Evolutionary conservation across 2,113 vertebrate species (phyloP).

Genomic region (Oryctolagus cuniculus): DNA sequence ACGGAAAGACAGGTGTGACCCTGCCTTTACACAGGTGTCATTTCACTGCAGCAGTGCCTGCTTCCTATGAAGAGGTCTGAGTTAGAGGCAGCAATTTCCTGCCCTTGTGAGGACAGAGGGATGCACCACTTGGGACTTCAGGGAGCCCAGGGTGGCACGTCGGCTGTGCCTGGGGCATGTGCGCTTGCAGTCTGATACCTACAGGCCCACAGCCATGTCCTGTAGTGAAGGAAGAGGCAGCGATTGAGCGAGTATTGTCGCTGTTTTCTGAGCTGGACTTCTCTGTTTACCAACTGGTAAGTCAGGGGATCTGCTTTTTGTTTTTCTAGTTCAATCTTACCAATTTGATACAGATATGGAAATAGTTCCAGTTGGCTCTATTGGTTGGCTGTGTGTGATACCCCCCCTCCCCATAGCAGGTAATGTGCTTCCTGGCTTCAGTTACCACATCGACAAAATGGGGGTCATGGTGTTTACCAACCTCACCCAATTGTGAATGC

Average conservation of each 20-base stretch:
- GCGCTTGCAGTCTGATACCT: not conserved
- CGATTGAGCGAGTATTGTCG: too few relatives aligned
- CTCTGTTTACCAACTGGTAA: not conserved
- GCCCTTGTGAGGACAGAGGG: fast-evolving
- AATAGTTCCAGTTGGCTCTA: fast-evolving
- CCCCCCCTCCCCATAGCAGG: not conserved
- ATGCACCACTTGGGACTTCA: fast-evolving
- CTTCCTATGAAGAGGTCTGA: fast-evolving
- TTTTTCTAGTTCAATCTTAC: not conserved
- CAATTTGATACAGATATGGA: not conserved
- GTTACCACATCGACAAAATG: not conserved
- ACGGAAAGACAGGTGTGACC: not conserved
- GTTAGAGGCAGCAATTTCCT: not conserved
- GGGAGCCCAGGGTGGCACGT: fast-evolving
- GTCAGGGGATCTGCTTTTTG: not conserved
- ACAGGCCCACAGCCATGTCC: not conserved
- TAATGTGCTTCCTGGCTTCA: not conserved
- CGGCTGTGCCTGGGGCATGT: fast-evolving
- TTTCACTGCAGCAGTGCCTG: not conserved
- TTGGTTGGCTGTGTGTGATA: not conserved
- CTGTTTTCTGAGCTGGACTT: not conserved
- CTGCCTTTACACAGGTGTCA: not conserved
- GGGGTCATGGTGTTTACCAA: not conserved
- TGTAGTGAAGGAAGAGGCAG: fast-evolving
- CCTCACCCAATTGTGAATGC: not conserved